phyloP scores from a whole-genome alignment of 2,888 invertebrate genomes.

The Carabus problematicus region DNA sequence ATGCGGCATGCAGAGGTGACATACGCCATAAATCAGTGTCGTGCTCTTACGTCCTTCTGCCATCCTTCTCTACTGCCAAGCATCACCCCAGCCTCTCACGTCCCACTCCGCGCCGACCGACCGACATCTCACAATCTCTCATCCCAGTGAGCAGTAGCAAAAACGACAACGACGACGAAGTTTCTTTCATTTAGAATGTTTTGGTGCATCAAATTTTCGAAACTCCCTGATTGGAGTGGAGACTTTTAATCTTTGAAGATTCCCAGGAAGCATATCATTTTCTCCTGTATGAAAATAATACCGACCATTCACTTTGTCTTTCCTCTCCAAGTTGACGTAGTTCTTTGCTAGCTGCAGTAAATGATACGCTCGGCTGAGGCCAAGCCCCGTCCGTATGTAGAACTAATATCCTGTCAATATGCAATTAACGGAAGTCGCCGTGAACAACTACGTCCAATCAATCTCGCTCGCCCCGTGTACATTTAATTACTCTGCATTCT shows the following conservation, averaged over 20 bases:
- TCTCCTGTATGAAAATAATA: too few species aligned
- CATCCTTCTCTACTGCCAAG: slow-evolving; percentile 15
- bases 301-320: too few species aligned
- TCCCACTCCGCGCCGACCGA: background rate
- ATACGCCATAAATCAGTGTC: slow-evolving; percentile 32
- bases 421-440: slow-evolving; percentile 42
- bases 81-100: slow-evolving; percentile 3
- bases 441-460: slow-evolving; percentile 27
- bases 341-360: background rate
- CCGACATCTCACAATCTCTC: too few species aligned
- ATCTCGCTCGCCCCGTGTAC: slow-evolving; percentile 21
- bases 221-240: too few species aligned
- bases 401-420: slow-evolving; percentile 42
- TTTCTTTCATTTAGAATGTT: too few species aligned
- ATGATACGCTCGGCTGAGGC: slow-evolving; percentile 25
- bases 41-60: slow-evolving; percentile 13
- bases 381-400: slow-evolving; percentile 35
- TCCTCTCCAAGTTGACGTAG: too few species aligned
- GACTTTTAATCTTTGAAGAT: too few species aligned
- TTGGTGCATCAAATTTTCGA: too few species aligned
- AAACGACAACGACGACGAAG: too few species aligned
- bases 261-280: too few species aligned
- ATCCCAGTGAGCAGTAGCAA: too few species aligned
- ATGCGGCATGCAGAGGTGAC: slow-evolving; percentile 38
- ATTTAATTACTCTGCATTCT: slow-evolving; percentile 30